Evolutionary conservation across 2,113 vertebrate species (phyloP).

Genomic region (Dunckerocampus dactyliophorus): DNA sequence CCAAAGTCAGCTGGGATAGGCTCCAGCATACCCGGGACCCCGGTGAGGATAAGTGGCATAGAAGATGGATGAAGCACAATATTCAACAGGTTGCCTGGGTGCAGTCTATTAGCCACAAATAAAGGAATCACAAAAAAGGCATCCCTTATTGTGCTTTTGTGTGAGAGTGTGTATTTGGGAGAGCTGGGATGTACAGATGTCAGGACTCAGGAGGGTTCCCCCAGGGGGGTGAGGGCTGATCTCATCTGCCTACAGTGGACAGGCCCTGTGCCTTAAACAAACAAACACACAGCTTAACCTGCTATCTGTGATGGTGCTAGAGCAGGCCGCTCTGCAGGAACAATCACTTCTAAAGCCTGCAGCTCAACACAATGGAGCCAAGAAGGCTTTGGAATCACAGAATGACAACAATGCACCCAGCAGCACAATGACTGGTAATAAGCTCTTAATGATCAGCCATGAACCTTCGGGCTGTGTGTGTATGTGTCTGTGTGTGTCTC

Average conservation of each 20-base stretch:
- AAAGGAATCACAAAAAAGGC: slow-evolving; percentile 7
- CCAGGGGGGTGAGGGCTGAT: slow-evolving; percentile 35
- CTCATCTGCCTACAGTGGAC: slow-evolving; percentile 67
- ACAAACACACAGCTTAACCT: slow-evolving; percentile 63
- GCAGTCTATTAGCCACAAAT: background rate
- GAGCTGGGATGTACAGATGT: slow-evolving; percentile 47
- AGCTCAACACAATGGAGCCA: slow-evolving; percentile 68
- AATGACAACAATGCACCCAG: slow-evolving; percentile 58
- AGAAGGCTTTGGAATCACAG: slow-evolving; percentile 62
- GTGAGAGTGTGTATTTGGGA: slow-evolving; percentile 25
- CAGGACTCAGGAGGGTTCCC: slow-evolving; percentile 43
- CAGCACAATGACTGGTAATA: slow-evolving; percentile 60
- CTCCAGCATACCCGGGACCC: too few relatives aligned
- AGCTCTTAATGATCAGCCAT: slow-evolving; percentile 63
- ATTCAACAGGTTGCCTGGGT: slow-evolving; percentile 5
- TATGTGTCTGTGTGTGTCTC: slow-evolving; percentile 19
- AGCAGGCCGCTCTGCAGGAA: slow-evolving; percentile 56
- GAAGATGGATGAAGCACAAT: background rate
- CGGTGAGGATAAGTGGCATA: too few relatives aligned
- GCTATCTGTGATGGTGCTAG: slow-evolving; percentile 62
- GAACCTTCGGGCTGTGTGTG: slow-evolving; percentile 39
- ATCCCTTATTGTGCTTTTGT: background rate
- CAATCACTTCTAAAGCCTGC: slow-evolving; percentile 64
- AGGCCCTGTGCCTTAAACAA: slow-evolving; percentile 69
- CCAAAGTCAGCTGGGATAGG: too few relatives aligned